Evolutionary conservation across 2,888 invertebrate species (phyloP).

Genomic region (Aphidius colemani): DNA sequence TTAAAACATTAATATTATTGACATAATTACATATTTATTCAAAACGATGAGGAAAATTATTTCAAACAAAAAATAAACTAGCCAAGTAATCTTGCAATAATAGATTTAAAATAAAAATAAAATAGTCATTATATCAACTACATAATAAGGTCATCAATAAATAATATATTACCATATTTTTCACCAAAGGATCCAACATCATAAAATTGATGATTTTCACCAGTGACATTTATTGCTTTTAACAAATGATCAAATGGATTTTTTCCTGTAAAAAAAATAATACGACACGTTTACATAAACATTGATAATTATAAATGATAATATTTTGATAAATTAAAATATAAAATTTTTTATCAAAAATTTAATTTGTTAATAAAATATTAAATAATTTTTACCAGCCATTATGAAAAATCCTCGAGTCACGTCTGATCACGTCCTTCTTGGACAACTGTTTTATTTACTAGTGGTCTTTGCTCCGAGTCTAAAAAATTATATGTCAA

Average conservation of each 20-base stretch:
- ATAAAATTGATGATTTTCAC: slow-evolving; percentile 76
- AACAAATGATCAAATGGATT: slow-evolving; percentile 71
- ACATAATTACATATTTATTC: slow-evolving; percentile 4
- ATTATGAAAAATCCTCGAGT: slow-evolving; percentile 55
- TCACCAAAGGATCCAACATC: slow-evolving; percentile 75
- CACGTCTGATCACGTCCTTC: slow-evolving; percentile 60
- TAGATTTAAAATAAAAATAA: slow-evolving; percentile 19
- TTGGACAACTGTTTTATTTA: slow-evolving; percentile 7
- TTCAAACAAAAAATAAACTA: slow-evolving; percentile 18
- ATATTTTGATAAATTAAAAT: neutral
- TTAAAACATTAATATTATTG: slow-evolving; percentile 22
- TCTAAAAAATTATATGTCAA: too few relatives aligned
- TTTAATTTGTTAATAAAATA: slow-evolving; percentile 19
- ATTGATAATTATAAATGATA: neutral
- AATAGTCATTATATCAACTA: slow-evolving; percentile 12
- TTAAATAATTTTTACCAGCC: slow-evolving; percentile 54
- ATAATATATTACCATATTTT: slow-evolving; percentile 74
- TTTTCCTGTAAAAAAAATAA: slow-evolving; percentile 53
- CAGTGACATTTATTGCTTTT: slow-evolving; percentile 66
- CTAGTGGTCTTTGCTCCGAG: neutral
- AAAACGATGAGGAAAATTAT: neutral
- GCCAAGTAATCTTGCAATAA: slow-evolving; percentile 23
- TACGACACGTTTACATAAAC: slow-evolving; percentile 6
- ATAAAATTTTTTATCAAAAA: neutral
- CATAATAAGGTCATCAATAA: slow-evolving; percentile 19